These are phyloP conservation scores for Sinocyclocheilus rhinocerous DNA, from an alignment of 2,113 vertebrate species.

Conservation along the genomic window DNA sequence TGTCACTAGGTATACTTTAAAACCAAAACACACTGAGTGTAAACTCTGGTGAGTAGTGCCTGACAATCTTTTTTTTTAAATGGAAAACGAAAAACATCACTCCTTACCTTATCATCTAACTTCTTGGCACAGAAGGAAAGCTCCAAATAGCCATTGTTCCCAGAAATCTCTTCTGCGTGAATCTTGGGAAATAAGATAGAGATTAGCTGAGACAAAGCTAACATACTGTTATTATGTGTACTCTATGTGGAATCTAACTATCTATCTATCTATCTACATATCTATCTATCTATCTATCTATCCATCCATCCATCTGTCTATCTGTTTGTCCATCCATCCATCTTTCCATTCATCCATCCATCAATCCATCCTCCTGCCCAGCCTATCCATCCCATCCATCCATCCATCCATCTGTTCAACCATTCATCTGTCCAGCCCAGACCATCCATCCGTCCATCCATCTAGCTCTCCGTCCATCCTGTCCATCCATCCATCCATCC, in stretches of 20 bases:
- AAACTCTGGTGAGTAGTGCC: conserved; percentile 24
- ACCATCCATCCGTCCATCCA: not conserved
- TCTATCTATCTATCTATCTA: not conserved
- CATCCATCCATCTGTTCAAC: no score
- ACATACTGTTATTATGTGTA: not conserved
- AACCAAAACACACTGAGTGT: not conserved
- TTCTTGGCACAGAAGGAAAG: conserved; percentile 90
- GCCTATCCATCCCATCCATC: not conserved
- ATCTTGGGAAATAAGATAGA: conserved; percentile 74
- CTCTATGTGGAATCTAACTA: not conserved
- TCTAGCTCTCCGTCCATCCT: not conserved
- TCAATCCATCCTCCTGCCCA: not conserved
- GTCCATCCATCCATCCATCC: not conserved
- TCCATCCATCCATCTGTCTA: not conserved
- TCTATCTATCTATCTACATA: not conserved
- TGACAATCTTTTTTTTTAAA: conserved; percentile 2
- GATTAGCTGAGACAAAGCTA: not conserved
- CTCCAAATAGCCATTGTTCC: conserved; percentile 92
- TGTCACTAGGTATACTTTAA: not conserved
- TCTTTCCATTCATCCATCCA: not conserved
- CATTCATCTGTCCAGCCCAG: not conserved
- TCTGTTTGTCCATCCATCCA: not conserved
- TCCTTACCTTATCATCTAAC: conserved; percentile 90
- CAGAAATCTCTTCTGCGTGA: conserved; percentile 91
- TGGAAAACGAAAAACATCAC: conserved; percentile 6